phyloP scores from a whole-genome alignment of 1,140 invertebrate species.

The Marisa cornuarietis region DNA sequence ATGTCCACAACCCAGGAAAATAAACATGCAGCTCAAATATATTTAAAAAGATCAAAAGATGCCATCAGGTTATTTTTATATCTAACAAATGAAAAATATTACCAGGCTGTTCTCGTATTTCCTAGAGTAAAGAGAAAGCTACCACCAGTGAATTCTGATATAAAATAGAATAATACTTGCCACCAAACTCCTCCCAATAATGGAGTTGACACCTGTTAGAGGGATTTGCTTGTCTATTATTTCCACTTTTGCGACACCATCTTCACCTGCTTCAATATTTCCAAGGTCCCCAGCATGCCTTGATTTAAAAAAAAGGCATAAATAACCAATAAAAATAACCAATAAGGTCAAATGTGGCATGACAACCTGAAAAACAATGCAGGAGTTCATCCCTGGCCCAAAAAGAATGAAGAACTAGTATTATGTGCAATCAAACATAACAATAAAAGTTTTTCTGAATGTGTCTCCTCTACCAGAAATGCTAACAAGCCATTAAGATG shows the following conservation, averaged over 20 bases:
- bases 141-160: too few relatives aligned
- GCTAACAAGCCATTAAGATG: too few relatives aligned
- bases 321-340: not conserved
- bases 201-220: conserved; percentile 79
- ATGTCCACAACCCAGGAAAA: not conserved
- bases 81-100: too few relatives aligned
- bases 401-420: not conserved
- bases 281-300: conserved; percentile 92
- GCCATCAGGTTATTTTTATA: too few relatives aligned
- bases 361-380: not conserved
- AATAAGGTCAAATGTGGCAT: not conserved
- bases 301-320: conserved; percentile 14
- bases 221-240: conserved; percentile 80
- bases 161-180: conserved; percentile 45
- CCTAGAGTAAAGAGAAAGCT: too few relatives aligned
- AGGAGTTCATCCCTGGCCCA: too few relatives aligned
- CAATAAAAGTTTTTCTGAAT: too few relatives aligned
- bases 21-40: too few relatives aligned
- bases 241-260: conserved; percentile 81
- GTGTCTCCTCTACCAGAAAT: too few relatives aligned
- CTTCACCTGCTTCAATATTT: conserved; percentile 80
- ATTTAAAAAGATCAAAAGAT: too few relatives aligned
- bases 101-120: too few relatives aligned
- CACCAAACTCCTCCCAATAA: conserved; percentile 85
- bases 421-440: not conserved